phyloP scores from a whole-genome alignment of 53 echinoderm and acorn worm species.

The Apostichopus leukothele region DNA sequence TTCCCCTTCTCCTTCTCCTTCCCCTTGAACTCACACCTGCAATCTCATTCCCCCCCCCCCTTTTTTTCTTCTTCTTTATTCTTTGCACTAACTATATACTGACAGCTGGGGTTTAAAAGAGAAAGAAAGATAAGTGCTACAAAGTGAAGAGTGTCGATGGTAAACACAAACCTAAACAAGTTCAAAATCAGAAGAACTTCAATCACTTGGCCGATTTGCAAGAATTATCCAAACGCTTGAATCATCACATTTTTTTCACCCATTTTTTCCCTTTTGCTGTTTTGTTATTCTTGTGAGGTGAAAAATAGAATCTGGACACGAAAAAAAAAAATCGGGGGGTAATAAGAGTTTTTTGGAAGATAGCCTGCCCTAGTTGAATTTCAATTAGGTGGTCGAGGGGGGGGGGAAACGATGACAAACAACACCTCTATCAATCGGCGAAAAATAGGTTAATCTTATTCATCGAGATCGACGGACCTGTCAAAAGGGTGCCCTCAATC shows the following conservation, averaged over 20 bases:
- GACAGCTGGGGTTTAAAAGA: not conserved
- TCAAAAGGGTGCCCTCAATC: constrained; percentile 43
- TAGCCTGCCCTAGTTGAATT: constrained; percentile 28
- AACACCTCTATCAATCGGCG: constrained; percentile 3
- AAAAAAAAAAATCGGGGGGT: not conserved
- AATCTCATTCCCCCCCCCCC: no score
- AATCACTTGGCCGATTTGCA: not conserved
- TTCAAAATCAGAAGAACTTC: not conserved
- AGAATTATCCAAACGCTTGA: not conserved
- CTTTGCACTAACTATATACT: no score
- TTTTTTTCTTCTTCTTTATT: no score
- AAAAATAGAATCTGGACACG: not conserved
- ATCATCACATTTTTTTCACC: constrained; percentile 2
- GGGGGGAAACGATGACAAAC: not conserved
- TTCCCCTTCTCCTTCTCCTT: no score
- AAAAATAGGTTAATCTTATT: constrained; percentile 41
- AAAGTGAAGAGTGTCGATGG: not conserved
- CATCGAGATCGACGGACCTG: constrained; percentile 27
- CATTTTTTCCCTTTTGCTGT: not conserved
- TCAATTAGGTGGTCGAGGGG: constrained; percentile 6
- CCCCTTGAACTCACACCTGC: no score
- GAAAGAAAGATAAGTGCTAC: not conserved
- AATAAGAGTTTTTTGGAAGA: not conserved
- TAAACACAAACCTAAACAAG: not conserved
- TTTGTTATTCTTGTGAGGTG: not conserved